Conservation (phyloP, 2,113 vertebrate species). For the Pteropus alecto region DNA sequence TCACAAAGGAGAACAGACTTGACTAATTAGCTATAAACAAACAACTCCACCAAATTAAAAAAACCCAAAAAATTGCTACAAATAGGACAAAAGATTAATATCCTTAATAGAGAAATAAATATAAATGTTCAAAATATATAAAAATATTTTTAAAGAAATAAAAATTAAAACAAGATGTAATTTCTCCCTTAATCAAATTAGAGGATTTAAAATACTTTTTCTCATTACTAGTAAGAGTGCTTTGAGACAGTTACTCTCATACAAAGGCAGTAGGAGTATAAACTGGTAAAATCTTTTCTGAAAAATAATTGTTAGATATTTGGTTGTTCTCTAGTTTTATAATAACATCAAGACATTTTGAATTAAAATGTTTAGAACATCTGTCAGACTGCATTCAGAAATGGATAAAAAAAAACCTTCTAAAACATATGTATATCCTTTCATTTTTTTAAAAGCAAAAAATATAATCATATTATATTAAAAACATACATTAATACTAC, state of each 20-base stretch:
- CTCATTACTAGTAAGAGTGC: not conserved
- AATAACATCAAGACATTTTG: not conserved
- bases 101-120: not conserved
- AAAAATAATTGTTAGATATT: not conserved
- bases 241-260: conserved; percentile 16
- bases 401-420: not conserved
- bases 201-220: conserved; percentile 7
- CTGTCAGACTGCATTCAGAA: not conserved
- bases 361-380: not conserved
- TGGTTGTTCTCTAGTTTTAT: too few species aligned
- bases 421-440: not conserved
- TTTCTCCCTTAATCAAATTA: not conserved
- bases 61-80: not conserved
- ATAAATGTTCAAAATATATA: not conserved
- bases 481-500: not conserved
- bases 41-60: not conserved
- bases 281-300: conserved; percentile 41
- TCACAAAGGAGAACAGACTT: not conserved
- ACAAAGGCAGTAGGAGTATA: not conserved
- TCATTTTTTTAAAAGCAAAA: not conserved
- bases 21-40: conserved; percentile 11
- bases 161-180: not conserved
- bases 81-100: conserved; percentile 31
- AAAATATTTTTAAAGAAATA: conserved; percentile 6
- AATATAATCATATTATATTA: not conserved